phyloP scores from a whole-genome alignment of 2,888 invertebrate species.

The Amblyteles armatorius region DNA sequence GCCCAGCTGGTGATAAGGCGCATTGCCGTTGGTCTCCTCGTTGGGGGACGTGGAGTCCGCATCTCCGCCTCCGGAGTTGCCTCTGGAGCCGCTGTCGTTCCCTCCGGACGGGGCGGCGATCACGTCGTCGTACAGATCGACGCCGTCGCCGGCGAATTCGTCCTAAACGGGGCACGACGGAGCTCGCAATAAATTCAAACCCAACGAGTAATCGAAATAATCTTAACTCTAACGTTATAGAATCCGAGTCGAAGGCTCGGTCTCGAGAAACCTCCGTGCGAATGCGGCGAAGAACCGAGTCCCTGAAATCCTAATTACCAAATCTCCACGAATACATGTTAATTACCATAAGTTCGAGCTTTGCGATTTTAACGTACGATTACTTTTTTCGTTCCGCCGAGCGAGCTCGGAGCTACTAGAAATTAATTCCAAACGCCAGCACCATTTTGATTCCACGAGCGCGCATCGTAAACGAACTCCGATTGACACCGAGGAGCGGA shows the following conservation, averaged over 20 bases:
- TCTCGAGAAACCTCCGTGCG: background rate
- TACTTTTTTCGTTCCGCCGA: background rate
- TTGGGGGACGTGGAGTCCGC: constrained; percentile 88
- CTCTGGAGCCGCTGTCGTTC: constrained; percentile 81
- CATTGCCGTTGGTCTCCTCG: constrained; percentile 91
- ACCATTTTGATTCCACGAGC: constrained; percentile 77
- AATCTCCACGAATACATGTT: background rate
- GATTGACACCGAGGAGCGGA: background rate
- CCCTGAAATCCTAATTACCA: background rate
- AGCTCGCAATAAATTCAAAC: background rate
- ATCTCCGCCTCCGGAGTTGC: constrained; percentile 85
- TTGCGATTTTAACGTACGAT: background rate
- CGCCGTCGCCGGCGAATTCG: constrained; percentile 94
- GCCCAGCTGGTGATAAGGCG: constrained; percentile 89
- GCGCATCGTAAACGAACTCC: constrained; percentile 69
- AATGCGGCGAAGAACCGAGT: background rate
- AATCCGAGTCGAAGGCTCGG: no score
- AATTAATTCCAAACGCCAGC: constrained; percentile 68
- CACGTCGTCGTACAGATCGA: constrained; percentile 98
- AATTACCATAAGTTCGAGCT: background rate
- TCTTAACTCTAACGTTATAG: no score
- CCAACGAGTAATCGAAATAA: no score
- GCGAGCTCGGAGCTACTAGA: constrained; percentile 46
- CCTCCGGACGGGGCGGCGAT: constrained; percentile 91
- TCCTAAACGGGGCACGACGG: constrained; percentile 85